Base-by-base conservation (phyloP, 2,797 vertebrate species). In the Zonotrichia albicollis region DNA sequence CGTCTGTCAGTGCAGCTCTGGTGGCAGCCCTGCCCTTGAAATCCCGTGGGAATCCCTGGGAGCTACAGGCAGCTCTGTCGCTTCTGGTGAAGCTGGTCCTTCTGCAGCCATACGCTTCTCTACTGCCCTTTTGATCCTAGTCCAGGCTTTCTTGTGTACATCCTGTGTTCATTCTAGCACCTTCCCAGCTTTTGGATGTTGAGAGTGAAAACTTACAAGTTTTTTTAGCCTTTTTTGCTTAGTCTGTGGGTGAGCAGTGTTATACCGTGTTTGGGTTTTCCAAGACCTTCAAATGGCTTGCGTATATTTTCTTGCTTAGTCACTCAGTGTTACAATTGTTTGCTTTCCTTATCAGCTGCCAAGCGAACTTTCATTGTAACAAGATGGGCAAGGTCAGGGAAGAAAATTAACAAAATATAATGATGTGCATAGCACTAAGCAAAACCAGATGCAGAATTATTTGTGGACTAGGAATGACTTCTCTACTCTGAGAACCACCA, bases 1-100 rank as follows among this genome's bases (percentile, higher is more conserved):
- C 0, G 0, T 20, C 50, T 38, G 5, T 30, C 57, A 29, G 81
- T 0, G 0, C 42, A 32, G 75, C 64, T 26, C 78, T 50, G 15
- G 8, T 90, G 73, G 60, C 46, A 73, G 60, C 51, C 51, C 60
- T 72, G 71, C 51, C 60, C 57, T 57, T 45, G 30, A 23, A 79
- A 71, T 85, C 57, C 60, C 14, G 0, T 7, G 30, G 58, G 87
- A 82, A 48, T 13, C 1, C 43, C 58, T 9, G 43, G 9, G 76
- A 81, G 83, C 55, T 51, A 19, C 1, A 0, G 66, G 72, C 67
- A 54, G 48, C 73, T 60, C 36, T 3, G 43, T 29, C 32, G 13
- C 57, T 50, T 32, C n/a, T 5, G 9, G 32, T 55, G 26, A 86
- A 16, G 66, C 40, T 30, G 20, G 13, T 70, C 42, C 45, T 82